Evolutionary conservation across 1,140 invertebrate genomes (phyloP).

Genomic region (Argopecten irradians): DNA sequence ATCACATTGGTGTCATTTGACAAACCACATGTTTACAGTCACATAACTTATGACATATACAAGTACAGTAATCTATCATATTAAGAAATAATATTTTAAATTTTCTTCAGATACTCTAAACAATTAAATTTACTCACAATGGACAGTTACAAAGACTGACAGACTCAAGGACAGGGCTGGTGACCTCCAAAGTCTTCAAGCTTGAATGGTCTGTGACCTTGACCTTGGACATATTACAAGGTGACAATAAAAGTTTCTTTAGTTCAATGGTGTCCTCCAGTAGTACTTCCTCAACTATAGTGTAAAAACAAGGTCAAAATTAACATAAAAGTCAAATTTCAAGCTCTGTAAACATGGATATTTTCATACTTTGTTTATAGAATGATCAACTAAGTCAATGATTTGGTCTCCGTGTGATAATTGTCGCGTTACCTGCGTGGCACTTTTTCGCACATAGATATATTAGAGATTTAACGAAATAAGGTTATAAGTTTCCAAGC

Average conservation of each 20-base stretch:
- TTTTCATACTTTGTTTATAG: too few relatives aligned
- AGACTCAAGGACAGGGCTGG: constrained; percentile 29
- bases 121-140: constrained; percentile 11
- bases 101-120: neutral
- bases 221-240: neutral
- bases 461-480: too few relatives aligned
- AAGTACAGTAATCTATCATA: too few relatives aligned
- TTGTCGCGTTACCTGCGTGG: too few relatives aligned
- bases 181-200: constrained; percentile 26
- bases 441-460: too few relatives aligned
- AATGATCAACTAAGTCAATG: too few relatives aligned
- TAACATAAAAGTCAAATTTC: neutral
- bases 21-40: too few relatives aligned
- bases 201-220: constrained; percentile 21
- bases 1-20: too few relatives aligned
- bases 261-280: neutral
- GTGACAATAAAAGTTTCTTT: neutral
- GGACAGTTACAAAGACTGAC: constrained; percentile 31
- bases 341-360: neutral
- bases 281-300: neutral
- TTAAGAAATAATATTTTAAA: too few relatives aligned
- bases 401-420: too few relatives aligned
- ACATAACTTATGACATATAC: too few relatives aligned
- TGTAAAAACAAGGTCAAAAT: neutral
- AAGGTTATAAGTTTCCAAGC: too few relatives aligned